Base-by-base conservation (phyloP, 2,113 vertebrate species). In the Gallinago undulata region DNA sequence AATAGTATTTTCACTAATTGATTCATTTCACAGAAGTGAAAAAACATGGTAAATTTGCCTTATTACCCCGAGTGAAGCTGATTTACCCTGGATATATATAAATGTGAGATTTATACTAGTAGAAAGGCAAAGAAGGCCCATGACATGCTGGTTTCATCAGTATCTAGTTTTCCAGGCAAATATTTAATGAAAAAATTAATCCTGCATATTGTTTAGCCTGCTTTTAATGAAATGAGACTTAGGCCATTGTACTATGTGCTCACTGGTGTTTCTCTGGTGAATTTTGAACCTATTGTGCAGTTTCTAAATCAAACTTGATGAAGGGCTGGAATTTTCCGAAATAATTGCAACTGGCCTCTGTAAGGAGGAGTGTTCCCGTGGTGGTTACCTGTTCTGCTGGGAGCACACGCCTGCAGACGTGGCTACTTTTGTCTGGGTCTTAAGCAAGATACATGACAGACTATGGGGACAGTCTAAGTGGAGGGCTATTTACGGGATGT, bases 401-500 rank as follows among this genome's bases (percentile, higher is more conserved):
- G 33, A 66, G 27, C 28, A 28, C 24, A 19, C 17, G 45, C 19
- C 33, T 80, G 73, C 78, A 67, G 41, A 74, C 17, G 6, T 51
- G 53, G 17, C 63, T 53, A 6, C 9, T 19, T 9, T 12, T 35
- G 7, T 10, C 7, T 22, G 27, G 53, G 33, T 84, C 23, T 35
- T 47, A 31, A 73, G 35, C 1, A 7, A 47, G 18, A 39, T 13
- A 10, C 0, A 15, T 31, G 33, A 16, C 39, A 88, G 30, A 17
- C 47, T 75, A 8, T 11, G 33, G 57, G 63, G 33, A 14, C 16
- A 30, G 4, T 15, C 1, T 35, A 41, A 33, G 22, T 12, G 3
- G 43, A 55, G 15, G 27, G 17, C 0, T 0, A 23, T 68, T 68
- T 76, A 28, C 13, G 21, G 41, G 56, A 35, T 0, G 1, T 48